A percentile compares a stretch with the other conserved stretches of the same genome.
Evolutionary conservation across 2,113 vertebrate genomes (phyloP).

Genomic region (Sus scrofa): DNA sequence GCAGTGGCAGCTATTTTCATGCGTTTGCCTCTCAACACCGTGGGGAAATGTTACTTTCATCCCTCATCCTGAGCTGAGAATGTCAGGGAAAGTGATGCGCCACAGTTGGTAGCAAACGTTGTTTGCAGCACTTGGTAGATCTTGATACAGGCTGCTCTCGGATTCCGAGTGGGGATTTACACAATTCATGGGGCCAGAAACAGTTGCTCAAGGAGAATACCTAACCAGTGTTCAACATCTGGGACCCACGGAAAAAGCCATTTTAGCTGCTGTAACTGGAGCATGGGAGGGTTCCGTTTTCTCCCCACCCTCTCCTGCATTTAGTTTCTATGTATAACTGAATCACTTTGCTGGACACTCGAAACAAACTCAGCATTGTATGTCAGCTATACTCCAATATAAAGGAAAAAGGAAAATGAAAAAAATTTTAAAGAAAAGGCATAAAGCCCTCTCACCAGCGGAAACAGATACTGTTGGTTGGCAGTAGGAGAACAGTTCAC

Average conservation of each 20-base stretch:
- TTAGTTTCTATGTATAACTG: too few species aligned
- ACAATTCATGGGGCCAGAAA: neutral
- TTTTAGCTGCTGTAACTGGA: neutral
- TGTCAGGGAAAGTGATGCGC: conserved; percentile 45
- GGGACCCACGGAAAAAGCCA: neutral
- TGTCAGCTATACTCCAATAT: too few species aligned
- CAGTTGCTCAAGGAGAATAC: neutral
- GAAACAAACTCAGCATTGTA: too few species aligned
- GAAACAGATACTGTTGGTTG: too few species aligned
- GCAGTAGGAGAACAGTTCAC: neutral
- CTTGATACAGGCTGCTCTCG: neutral
- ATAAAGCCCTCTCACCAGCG: neutral
- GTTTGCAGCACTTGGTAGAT: neutral
- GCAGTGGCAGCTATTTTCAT: neutral
- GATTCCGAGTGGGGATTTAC: neutral
- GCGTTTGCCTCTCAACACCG: neutral
- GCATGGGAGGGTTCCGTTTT: too few species aligned
- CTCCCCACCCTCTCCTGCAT: too few species aligned
- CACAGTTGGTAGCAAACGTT: neutral
- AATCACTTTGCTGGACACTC: too few species aligned
- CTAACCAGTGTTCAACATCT: neutral
- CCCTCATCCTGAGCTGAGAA: conserved; percentile 32
- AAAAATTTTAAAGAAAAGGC: too few species aligned
- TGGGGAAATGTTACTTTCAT: neutral
- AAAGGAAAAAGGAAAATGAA: too few species aligned